Evolutionary conservation across 2,888 invertebrate genomes (phyloP).

Genomic region (Zonitis immaculata): DNA sequence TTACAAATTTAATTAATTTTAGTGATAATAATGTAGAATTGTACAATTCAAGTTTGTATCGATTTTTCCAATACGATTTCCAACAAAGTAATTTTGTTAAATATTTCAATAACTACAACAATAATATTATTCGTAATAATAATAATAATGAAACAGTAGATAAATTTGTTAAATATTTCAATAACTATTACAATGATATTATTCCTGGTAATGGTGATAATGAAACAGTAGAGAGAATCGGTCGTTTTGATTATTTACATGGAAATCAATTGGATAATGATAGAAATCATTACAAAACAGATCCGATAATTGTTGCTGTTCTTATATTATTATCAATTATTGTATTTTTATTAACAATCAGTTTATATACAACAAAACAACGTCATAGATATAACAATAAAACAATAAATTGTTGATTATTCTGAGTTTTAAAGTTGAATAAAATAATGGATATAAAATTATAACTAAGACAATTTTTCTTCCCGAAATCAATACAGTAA

Average conservation of each 20-base stretch:
- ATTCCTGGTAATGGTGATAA: background rate
- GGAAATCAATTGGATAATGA: background rate
- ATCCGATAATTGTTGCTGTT: background rate
- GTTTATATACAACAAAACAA: background rate
- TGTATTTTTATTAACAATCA: background rate
- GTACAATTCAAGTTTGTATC: conserved; percentile 2
- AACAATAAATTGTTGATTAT: background rate
- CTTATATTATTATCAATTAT: background rate
- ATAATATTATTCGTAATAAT: no score
- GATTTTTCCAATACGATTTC: conserved; percentile 4
- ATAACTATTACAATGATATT: background rate
- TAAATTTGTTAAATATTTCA: conserved; percentile 5
- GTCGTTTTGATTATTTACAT: background rate
- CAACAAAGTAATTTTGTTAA: conserved; percentile 2
- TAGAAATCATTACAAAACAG: background rate
- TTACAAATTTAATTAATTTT: background rate
- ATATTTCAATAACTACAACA: background rate
- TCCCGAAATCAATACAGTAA: no score
- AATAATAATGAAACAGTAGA: background rate
- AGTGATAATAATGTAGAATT: background rate
- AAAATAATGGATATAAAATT: no score
- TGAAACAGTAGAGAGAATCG: background rate
- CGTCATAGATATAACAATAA: no score
- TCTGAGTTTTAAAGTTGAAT: no score
- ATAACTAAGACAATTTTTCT: no score